Evolutionary conservation across 2,888 invertebrate species (phyloP), one percentile per base, ranked within the genome.

Genomic region (Orchesella flavescens): DNA sequence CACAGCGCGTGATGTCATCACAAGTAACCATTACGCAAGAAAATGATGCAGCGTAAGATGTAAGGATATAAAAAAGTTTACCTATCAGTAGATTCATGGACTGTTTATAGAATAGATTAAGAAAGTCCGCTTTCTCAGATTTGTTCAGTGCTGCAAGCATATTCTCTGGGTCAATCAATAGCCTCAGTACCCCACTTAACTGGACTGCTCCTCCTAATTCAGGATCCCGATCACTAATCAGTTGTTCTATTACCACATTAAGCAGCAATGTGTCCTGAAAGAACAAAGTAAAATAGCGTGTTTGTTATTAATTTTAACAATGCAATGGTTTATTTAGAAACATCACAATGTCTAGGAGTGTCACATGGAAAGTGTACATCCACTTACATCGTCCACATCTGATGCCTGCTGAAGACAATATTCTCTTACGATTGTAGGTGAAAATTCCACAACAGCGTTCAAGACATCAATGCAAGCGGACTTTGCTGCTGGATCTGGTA

Each of bases 31-130:
- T 49, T 12, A 12, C 3, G 5, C 49, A 49, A 10, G 9, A n/a
- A n/a, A n/a, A n/a, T n/a, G n/a, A n/a, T n/a, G n/a, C n/a, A n/a
- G n/a, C n/a, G n/a, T n/a, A n/a, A n/a, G n/a, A n/a, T n/a, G n/a
- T n/a, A n/a, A n/a, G n/a, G n/a, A n/a, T 34, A 7, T 34, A 34
- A 34, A 68, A 15, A 34, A 49, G n/a, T 46, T n/a, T 12, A 95
- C 95, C 95, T 91, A 98, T 96, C 89, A 99, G 93, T 76, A 96
- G 96, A 90, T 97, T 96, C 92, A 99, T 96, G 92, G 97, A 97
- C 91, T 97, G 96, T 91, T 97, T 98, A 92, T 99, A 99, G 92
- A 99, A 99, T 91, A 98, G 97, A 91, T 96, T 96, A 78, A 99
- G 93, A 91, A 99, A 99, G 91, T 99, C 99, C 19, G 97, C 96